These are phyloP conservation scores for Sylvicola cinctus DNA, from an alignment of 2,888 invertebrate genomes.

Conservation along the genomic window DNA sequence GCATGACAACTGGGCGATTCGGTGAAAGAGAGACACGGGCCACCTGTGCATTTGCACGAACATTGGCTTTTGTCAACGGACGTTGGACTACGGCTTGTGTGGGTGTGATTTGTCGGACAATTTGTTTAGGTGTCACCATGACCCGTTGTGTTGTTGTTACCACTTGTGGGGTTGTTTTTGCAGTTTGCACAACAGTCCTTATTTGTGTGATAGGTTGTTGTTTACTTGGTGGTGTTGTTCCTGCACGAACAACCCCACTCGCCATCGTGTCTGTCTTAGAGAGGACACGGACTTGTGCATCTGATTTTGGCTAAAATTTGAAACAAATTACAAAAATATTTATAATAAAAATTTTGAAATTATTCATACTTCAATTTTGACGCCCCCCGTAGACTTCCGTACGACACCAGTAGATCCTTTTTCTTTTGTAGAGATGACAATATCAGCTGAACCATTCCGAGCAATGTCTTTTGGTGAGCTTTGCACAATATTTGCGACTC, in stretches of 20 bases:
- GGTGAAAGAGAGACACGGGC: too few species aligned
- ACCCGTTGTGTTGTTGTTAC: conserved; percentile 18
- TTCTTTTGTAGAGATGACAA: conserved; percentile 22
- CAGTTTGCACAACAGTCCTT: conserved; percentile 22
- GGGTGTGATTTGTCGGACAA: too few species aligned
- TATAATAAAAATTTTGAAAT: too few species aligned
- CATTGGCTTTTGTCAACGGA: too few species aligned
- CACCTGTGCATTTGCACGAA: too few species aligned
- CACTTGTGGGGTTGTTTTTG: too few species aligned
- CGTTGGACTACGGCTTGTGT: conserved; percentile 7
- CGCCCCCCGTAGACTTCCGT: conserved; percentile 16
- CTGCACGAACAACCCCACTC: conserved; percentile 21
- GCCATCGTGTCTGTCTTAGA: conserved; percentile 18
- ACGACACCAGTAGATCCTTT: conserved; percentile 18
- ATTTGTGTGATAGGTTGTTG: conserved; percentile 27
- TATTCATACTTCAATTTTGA: background rate
- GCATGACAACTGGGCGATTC: background rate
- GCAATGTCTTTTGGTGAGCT: background rate
- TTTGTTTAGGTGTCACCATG: conserved; percentile 11
- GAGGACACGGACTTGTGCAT: conserved; percentile 22
- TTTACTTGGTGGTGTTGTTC: conserved; percentile 17
- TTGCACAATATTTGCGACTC: background rate
- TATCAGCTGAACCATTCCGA: conserved; percentile 17
- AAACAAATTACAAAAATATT: background rate
- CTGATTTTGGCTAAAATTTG: conserved; percentile 12